Conservation (phyloP, 2,113 vertebrate genomes). For the Pholis gunnellus region DNA sequence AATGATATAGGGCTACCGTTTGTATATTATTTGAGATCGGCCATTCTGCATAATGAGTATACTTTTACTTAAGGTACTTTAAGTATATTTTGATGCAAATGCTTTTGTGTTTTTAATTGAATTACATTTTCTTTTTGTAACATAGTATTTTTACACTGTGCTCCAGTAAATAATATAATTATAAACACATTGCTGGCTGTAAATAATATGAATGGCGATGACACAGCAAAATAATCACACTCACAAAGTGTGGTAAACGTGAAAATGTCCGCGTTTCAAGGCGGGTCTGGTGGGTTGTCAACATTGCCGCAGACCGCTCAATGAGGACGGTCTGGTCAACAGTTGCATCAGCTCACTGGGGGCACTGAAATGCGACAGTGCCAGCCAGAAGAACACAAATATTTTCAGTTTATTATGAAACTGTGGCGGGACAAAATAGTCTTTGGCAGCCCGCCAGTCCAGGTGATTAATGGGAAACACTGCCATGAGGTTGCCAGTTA, state of each 20-base stretch:
- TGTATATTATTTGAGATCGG: no score
- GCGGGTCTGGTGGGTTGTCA: not conserved
- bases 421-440: not conserved
- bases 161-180: no score
- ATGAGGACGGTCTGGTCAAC: not conserved
- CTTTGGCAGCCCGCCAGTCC: not conserved
- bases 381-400: not conserved
- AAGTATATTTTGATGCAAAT: no score
- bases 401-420: not conserved
- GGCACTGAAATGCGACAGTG: not conserved
- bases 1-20: no score
- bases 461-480: not conserved
- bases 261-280: not conserved
- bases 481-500: not conserved
- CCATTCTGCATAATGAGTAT: no score
- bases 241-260: not conserved
- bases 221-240: not conserved
- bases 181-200: not conserved
- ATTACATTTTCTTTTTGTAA: no score
- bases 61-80: no score
- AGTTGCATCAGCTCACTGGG: not conserved
- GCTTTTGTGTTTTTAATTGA: no score
- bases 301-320: not conserved
- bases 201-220: not conserved
- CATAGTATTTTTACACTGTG: no score